Evolutionary conservation across 2,888 invertebrate species (phyloP), one percentile per base, ranked within the genome.

Genomic region (Drosophila atroscutellata): DNA sequence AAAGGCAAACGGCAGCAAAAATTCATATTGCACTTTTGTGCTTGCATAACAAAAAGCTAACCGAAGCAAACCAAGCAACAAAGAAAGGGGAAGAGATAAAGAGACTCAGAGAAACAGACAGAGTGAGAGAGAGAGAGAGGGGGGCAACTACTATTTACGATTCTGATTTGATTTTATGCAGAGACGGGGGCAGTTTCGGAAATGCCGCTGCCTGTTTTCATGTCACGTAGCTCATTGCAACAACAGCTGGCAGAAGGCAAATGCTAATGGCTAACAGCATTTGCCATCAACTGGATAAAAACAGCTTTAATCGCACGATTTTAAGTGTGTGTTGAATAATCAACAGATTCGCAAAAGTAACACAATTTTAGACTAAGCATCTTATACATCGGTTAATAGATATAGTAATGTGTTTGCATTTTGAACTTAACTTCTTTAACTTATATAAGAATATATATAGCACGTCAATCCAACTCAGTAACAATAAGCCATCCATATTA

Each of bases 1-100:
- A 81, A 81, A 69, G 63, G 64, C 65, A 74, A 72, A 62, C 60
- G 67, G 47, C 63, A 72, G 73, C 77, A 73, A 77, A 80, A 81
- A 81, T 78, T 81, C 80, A 77, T 81, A 77, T 81, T 81, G 81
- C 77, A 77, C 68, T 81, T 74, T 80, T 81, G 66, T 81, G 47
- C 20, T 61, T 72, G 77, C 65, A 72, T 66, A 69, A 77, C 72
- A 80, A 80, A 72, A 75, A 64, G 52, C 65, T 28, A 50, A 77
- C 7, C 52, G 55, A 50, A 49, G 47, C 58, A 52, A 26, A 36
- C 2, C 4, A 37, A 4, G 18, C 32, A 49, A 54, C 49, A 60
- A 51, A 52, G 20, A 24, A 15, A 8, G 7, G 24, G 15, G 15
- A 45, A 15, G 4, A 45, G 24, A 45, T 45, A 24, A 45, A 15